phyloP scores from a whole-genome alignment of 2,113 vertebrate genomes.

The Sminthopsis crassicaudata region DNA sequence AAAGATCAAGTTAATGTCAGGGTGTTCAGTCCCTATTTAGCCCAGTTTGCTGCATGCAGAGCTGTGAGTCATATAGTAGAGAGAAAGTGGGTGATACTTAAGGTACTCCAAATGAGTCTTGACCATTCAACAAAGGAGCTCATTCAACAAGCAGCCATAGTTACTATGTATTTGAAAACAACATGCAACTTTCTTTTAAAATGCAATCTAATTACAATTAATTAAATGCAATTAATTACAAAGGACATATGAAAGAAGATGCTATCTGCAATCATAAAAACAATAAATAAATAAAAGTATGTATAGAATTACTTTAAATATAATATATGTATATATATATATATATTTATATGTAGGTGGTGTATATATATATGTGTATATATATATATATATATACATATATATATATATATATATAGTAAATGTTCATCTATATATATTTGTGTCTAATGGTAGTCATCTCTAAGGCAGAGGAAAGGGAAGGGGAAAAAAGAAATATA shows the following conservation, averaged over 20 bases:
- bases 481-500: too few species aligned
- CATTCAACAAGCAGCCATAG: not conserved
- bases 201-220: not conserved
- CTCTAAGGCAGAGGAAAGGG: too few species aligned
- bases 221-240: not conserved
- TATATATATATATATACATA: too few species aligned
- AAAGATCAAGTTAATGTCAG: not conserved
- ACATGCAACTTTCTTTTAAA: not conserved
- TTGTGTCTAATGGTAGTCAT: too few species aligned
- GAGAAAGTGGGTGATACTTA: not conserved
- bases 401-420: too few species aligned
- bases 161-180: not conserved
- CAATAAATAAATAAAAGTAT: not conserved
- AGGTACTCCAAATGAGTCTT: not conserved
- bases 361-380: too few species aligned
- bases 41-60: not conserved
- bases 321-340: too few species aligned
- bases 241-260: not conserved
- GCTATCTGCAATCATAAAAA: not conserved
- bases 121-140: not conserved
- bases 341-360: too few species aligned
- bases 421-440: too few species aligned
- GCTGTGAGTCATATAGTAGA: too few species aligned
- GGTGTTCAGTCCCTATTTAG: not conserved
- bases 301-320: not conserved